Base-by-base conservation (phyloP, 2,888 invertebrate genomes). In the Aleiodes testaceus region DNA sequence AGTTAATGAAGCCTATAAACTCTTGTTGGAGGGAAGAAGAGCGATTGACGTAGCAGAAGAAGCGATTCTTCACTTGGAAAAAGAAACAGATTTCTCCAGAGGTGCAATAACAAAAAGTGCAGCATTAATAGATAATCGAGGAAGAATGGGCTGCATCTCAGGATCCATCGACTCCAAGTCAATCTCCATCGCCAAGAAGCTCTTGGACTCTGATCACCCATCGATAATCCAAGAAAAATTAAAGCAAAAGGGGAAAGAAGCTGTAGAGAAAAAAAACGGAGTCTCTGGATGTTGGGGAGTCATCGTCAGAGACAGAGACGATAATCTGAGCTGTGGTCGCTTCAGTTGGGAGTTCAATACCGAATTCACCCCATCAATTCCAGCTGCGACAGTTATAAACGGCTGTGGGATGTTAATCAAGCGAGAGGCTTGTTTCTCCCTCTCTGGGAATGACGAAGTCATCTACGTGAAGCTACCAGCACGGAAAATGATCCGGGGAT, bases 321-420 rank as follows among this genome's bases (percentile, higher is more conserved):
- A 74, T 9, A 75, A 72, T 7, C 66, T 82, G 12, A 73, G 79
- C 3, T 78, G 81, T 50, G 83, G 82, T 30, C 45, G 3, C 76
- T 77, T 9, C 79, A 81, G 16, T 18, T 68, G 67, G 16, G 81
- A 81, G 4, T 72, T 73, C 0, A 79, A 79, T 22, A 69, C 69
- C 0, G 78, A 78, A 7, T 68, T 30, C 9, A 65, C 22, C 64
- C 74, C 2, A 44, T 73, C 18, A 78, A 80, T 30, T 69, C 36
- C 2, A n/a, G 77, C 82, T 7, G 71, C 72, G 0, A 81, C 78
- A 3, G 77, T 81, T 1, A 76, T 80, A 0, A 55, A 79, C 45
- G 83, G 84, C 14, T 82, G 82, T 52, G 83, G 82, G 11, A 76
- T 84, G 64, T 80, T 76, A n/a, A 77, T 78, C 3, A 73, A 79